phyloP scores from a whole-genome alignment of 2,888 invertebrate genomes.

The Drosophila kuntzei region DNA sequence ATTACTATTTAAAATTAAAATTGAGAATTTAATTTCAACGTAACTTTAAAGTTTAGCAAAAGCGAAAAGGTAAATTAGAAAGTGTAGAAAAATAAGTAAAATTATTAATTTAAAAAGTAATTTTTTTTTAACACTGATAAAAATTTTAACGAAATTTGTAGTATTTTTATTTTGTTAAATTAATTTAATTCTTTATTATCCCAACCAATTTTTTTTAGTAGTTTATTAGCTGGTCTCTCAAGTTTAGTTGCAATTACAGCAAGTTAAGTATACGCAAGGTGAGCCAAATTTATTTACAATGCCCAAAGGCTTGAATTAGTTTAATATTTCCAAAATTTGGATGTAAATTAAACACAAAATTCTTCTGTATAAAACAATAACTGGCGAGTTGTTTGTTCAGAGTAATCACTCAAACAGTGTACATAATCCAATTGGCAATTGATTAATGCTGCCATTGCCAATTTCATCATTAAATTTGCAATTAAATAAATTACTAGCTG shows the following conservation, averaged over 20 bases:
- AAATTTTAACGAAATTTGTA: too few relatives aligned
- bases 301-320: background rate
- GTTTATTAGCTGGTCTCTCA: background rate
- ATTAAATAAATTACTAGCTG: slow-evolving; percentile 55
- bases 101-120: background rate
- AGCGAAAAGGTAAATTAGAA: slow-evolving; percentile 4
- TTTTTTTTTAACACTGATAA: too few relatives aligned
- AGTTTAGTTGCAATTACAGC: background rate
- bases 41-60: background rate
- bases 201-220: background rate
- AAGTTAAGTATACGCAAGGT: slow-evolving; percentile 20
- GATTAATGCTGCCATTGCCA: slow-evolving; percentile 58
- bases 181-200: background rate
- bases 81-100: background rate
- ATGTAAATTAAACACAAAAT: slow-evolving; percentile 20
- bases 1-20: background rate
- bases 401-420: slow-evolving; percentile 30
- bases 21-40: background rate
- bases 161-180: background rate
- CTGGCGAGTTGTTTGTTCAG: slow-evolving; percentile 36
- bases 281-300: background rate
- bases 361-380: slow-evolving; percentile 28
- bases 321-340: slow-evolving; percentile 6
- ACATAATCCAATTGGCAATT: slow-evolving; percentile 46
- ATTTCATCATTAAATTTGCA: slow-evolving; percentile 43